Percentiles rank a stretch among this genome's conserved stretches.
phyloP scores from a whole-genome alignment of 2,888 invertebrate genomes.

The Tiphia femorata region DNA sequence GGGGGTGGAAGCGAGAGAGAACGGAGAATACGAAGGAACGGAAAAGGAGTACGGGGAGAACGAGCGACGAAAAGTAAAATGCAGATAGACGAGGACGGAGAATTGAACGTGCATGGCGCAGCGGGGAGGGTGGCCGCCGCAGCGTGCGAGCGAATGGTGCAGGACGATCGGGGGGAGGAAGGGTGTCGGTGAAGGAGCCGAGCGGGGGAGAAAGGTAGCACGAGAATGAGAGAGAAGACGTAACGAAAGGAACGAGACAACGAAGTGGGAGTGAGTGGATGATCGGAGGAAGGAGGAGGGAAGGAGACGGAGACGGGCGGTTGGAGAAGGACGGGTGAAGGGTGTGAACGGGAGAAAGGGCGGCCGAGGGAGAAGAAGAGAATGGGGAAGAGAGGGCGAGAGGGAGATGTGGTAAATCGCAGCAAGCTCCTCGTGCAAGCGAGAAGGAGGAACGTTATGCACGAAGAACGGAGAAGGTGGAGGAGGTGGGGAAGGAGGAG shows the following conservation, averaged over 20 bases:
- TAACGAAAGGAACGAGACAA: background rate
- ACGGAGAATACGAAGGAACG: background rate
- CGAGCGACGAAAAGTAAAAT: too few species aligned
- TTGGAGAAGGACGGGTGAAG: slow-evolving; percentile 28
- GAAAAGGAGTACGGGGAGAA: too few species aligned
- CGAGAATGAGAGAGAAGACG: too few species aligned
- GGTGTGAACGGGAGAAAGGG: slow-evolving; percentile 16
- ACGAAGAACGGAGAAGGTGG: too few species aligned
- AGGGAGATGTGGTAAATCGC: background rate
- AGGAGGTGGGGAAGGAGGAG: background rate
- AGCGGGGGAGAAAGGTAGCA: background rate
- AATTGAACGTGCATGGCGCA: too few species aligned
- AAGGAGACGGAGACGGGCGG: slow-evolving; percentile 12
- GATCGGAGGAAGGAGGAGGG: slow-evolving; percentile 2
- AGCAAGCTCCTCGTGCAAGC: too few species aligned
- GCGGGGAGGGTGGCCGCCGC: too few species aligned
- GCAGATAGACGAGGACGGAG: too few species aligned
- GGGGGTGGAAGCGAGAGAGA: slow-evolving; percentile 1
- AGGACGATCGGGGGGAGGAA: too few species aligned
- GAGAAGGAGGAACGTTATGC: too few species aligned
- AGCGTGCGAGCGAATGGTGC: too few species aligned
- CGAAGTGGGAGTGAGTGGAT: slow-evolving; percentile 7
- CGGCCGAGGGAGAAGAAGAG: slow-evolving; percentile 27
- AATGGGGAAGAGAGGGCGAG: slow-evolving; percentile 8
- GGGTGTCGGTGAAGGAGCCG: too few species aligned